Evolutionary conservation across 2,888 invertebrate species (phyloP).

Genomic region (Heteropelma amictum): DNA sequence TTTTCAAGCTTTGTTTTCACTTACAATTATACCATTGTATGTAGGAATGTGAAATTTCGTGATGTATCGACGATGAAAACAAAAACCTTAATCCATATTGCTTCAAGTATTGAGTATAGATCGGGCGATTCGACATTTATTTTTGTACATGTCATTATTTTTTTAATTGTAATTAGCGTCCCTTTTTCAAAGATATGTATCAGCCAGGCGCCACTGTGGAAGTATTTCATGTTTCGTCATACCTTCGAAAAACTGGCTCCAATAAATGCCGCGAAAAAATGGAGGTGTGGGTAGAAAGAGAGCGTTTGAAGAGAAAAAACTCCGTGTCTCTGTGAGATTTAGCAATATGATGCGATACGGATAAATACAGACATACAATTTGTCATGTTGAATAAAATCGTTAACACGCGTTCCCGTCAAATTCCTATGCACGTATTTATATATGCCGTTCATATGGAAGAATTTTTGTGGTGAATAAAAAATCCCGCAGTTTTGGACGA

Average conservation of each 20-base stretch:
- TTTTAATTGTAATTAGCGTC: constrained; percentile 53
- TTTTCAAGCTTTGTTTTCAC: constrained; percentile 20
- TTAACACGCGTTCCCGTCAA: neutral
- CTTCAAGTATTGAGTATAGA: neutral
- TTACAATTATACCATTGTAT: too few relatives aligned
- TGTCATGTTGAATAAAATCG: constrained; percentile 6
- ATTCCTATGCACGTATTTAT: neutral
- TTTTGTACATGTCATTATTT: neutral
- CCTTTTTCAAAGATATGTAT: constrained; percentile 43
- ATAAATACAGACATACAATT: neutral
- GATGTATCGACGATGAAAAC: too few relatives aligned
- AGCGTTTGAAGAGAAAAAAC: neutral
- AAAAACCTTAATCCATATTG: neutral
- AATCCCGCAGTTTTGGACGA: too few relatives aligned
- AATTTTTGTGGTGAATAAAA: constrained; percentile 5
- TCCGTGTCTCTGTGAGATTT: neutral
- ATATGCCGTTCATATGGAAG: neutral
- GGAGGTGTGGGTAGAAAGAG: neutral
- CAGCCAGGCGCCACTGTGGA: neutral
- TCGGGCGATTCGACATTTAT: neutral
- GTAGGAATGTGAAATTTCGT: too few relatives aligned
- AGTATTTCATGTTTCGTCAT: neutral
- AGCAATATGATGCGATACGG: constrained; percentile 10
- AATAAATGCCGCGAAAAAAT: neutral
- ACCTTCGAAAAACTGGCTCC: neutral